These are phyloP conservation scores for Bolinopsis microptera DNA, from an alignment of 37 sponge, comb jelly and placozoan genomes.

Conservation along the genomic window DNA sequence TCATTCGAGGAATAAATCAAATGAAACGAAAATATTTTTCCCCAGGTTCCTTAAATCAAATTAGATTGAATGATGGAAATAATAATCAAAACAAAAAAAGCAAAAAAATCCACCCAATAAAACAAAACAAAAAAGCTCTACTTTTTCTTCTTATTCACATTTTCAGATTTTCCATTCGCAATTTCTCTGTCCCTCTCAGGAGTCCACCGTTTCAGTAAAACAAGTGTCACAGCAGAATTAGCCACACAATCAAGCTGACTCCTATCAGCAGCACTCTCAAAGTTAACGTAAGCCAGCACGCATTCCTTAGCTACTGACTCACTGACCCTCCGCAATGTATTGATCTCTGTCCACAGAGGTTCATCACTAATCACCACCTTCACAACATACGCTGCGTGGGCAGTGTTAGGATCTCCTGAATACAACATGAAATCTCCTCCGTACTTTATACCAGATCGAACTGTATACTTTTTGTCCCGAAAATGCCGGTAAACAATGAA, in stretches of 20 bases:
- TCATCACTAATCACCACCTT: background rate
- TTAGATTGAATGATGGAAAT: no score
- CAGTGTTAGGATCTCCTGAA: background rate
- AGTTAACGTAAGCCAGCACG: background rate
- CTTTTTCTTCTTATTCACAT: no score
- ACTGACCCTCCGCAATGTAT: slow-evolving; percentile 42
- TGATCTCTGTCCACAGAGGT: background rate
- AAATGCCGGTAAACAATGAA: background rate
- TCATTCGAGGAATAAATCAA: no score
- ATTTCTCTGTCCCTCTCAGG: slow-evolving; percentile 15
- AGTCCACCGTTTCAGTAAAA: slow-evolving; percentile 24
- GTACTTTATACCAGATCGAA: slow-evolving; percentile 10
- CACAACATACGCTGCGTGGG: slow-evolving; percentile 35
- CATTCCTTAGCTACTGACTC: slow-evolving; percentile 39
- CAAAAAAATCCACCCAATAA: no score
- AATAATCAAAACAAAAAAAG: no score
- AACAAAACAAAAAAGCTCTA: no score
- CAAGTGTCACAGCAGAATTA: background rate
- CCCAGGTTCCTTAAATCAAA: no score
- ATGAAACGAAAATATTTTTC: no score
- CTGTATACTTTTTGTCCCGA: background rate
- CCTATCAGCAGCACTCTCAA: background rate
- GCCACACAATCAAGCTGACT: background rate
- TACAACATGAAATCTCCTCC: slow-evolving; percentile 39
- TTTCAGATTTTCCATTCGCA: background rate